Evolutionary conservation across 2,888 invertebrate genomes (phyloP).

Genomic region (Pheosia gnoma): DNA sequence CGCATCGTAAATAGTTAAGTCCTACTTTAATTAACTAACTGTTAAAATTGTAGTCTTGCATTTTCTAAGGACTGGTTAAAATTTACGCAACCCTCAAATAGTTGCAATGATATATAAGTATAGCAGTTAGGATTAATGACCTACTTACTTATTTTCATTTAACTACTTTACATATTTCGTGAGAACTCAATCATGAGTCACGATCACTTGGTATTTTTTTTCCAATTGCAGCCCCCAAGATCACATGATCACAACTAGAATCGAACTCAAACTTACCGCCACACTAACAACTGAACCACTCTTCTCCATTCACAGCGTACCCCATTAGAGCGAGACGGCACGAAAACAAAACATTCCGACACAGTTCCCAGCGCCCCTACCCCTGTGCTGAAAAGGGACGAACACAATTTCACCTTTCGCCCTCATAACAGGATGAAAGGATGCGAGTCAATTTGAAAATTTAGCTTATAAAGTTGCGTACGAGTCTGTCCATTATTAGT

Average conservation of each 20-base stretch:
- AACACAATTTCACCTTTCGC: slow-evolving; percentile 40
- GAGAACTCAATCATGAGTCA: background rate
- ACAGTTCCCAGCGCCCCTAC: slow-evolving; percentile 72
- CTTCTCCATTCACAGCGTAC: slow-evolving; percentile 68
- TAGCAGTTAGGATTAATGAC: too few relatives aligned
- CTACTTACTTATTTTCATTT: too few relatives aligned
- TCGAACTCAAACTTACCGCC: slow-evolving; percentile 53
- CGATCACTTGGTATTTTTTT: background rate
- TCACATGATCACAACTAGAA: slow-evolving; percentile 31
- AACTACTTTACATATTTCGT: too few relatives aligned
- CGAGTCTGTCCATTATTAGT: slow-evolving; percentile 53
- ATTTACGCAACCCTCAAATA: too few relatives aligned
- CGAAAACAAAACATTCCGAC: slow-evolving; percentile 83
- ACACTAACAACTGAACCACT: slow-evolving; percentile 46
- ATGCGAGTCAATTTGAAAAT: slow-evolving; percentile 68
- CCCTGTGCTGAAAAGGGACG: slow-evolving; percentile 51
- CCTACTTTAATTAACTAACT: too few relatives aligned
- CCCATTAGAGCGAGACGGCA: slow-evolving; percentile 69
- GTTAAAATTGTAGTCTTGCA: too few relatives aligned
- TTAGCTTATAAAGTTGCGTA: slow-evolving; percentile 61
- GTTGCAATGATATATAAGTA: too few relatives aligned
- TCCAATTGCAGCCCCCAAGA: background rate
- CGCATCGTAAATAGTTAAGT: too few relatives aligned
- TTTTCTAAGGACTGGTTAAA: too few relatives aligned
- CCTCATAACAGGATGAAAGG: slow-evolving; percentile 64